Percentiles rank a stretch among this genome's conserved stretches.
These are phyloP conservation scores for Sepiola atlantica DNA, from an alignment of 2,888 invertebrate species.

Conservation along the genomic window DNA sequence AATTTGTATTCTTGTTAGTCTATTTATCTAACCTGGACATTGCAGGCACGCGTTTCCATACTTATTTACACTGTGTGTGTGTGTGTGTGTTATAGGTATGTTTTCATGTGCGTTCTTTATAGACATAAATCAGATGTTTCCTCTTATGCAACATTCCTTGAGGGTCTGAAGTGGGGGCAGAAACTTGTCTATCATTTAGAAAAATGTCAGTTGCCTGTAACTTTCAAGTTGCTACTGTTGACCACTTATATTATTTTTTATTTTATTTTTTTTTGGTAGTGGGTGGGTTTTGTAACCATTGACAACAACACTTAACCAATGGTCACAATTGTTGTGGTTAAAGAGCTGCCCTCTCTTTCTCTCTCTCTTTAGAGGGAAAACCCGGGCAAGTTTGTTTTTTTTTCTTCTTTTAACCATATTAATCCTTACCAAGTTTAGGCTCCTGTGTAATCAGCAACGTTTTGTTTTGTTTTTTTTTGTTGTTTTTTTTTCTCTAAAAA, in stretches of 20 bases:
- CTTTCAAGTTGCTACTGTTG: background rate
- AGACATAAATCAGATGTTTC: background rate
- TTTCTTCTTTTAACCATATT: background rate
- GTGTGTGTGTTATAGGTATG: background rate
- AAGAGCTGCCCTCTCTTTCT: background rate
- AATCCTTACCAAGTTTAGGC: background rate
- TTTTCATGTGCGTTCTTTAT: background rate
- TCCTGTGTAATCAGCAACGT: background rate
- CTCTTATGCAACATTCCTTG: background rate
- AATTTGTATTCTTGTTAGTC: background rate
- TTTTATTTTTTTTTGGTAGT: background rate
- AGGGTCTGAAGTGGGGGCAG: background rate
- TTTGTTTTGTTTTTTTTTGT: background rate
- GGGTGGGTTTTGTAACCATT: background rate
- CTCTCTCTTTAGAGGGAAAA: background rate
- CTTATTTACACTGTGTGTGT: background rate
- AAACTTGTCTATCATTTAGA: constrained; percentile 20
- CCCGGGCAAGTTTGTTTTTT: background rate
- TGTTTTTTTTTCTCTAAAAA: background rate
- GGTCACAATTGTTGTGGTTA: background rate
- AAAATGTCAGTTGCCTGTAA: constrained; percentile 6
- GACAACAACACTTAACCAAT: constrained; percentile 1
- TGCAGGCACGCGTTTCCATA: background rate
- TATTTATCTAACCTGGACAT: background rate
- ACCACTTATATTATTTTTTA: background rate